These are phyloP conservation scores for Ciconia nigra DNA, from an alignment of 2,797 vertebrate genomes.

Conservation along the genomic window DNA sequence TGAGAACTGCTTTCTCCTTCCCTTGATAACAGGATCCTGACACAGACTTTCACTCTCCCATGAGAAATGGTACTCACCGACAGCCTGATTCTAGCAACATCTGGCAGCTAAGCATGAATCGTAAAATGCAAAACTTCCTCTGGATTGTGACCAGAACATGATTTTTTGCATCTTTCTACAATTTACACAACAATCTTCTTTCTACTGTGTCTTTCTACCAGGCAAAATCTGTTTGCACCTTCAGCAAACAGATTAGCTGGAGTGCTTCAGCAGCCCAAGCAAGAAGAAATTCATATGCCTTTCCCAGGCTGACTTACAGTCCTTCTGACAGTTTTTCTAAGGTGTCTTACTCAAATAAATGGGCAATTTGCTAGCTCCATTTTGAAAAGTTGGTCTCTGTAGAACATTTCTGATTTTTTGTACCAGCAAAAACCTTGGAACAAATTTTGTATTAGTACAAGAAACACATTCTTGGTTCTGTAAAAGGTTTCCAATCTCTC, in stretches of 20 bases:
- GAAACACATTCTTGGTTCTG: not conserved
- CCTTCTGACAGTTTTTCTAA: not conserved
- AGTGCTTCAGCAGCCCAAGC: not conserved
- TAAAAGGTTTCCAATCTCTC: not conserved
- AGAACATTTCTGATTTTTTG: slow-evolving; percentile 12
- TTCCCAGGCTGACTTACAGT: not conserved
- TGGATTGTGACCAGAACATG: not conserved
- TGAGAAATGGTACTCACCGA: not conserved
- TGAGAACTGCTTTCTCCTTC: not conserved
- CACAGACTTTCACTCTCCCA: not conserved
- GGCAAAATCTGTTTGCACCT: not conserved
- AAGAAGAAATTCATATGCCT: not conserved
- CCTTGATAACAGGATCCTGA: not conserved
- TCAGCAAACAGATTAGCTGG: not conserved
- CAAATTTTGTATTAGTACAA: slow-evolving; percentile 24
- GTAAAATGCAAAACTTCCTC: not conserved
- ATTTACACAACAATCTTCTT: not conserved
- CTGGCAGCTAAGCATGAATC: not conserved
- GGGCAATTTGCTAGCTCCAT: not conserved
- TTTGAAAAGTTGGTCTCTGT: slow-evolving; percentile 9
- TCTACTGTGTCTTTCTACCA: not conserved
- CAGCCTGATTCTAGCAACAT: not conserved
- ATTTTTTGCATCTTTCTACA: not conserved
- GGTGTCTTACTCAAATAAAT: not conserved
- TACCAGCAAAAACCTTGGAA: not conserved